A percentile compares a stretch with the other conserved stretches of the same genome.
Evolutionary conservation across 2,797 vertebrate genomes (phyloP).

Genomic region (Ciconia nigra): DNA sequence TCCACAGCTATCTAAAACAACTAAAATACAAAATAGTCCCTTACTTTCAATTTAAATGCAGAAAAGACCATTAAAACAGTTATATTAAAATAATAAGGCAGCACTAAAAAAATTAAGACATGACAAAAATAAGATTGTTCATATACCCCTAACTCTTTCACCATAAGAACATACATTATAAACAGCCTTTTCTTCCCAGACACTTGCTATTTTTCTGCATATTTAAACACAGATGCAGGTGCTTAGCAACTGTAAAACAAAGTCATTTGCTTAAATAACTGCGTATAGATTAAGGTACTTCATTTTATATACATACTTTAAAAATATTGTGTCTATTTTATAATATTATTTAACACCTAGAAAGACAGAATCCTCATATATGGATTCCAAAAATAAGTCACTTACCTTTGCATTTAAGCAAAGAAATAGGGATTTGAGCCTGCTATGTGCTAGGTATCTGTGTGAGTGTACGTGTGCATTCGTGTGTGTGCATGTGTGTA

Average conservation of each 20-base stretch:
- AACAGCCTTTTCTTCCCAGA: background rate
- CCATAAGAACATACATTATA: background rate
- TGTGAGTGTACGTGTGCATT: background rate
- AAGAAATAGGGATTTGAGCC: background rate
- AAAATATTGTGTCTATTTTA: background rate
- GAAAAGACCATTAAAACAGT: background rate
- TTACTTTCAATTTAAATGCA: background rate
- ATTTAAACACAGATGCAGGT: conserved; percentile 26
- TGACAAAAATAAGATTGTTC: background rate
- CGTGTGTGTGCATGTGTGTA: accelerated
- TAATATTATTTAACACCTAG: background rate
- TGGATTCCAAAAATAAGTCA: background rate
- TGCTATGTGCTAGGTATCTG: background rate
- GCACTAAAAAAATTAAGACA: background rate
- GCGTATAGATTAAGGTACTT: background rate
- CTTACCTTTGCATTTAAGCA: background rate
- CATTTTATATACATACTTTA: background rate
- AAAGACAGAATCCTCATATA: background rate
- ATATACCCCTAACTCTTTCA: background rate
- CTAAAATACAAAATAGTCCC: background rate
- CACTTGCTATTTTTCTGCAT: background rate
- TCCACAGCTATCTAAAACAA: background rate
- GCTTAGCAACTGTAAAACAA: conserved; percentile 18
- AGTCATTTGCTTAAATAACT: background rate
- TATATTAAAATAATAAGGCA: background rate